Percentiles rank a stretch among this genome's conserved stretches.
These are phyloP conservation scores for Drosophila conformis DNA, from an alignment of 2,888 invertebrate species.

Conservation along the genomic window DNA sequence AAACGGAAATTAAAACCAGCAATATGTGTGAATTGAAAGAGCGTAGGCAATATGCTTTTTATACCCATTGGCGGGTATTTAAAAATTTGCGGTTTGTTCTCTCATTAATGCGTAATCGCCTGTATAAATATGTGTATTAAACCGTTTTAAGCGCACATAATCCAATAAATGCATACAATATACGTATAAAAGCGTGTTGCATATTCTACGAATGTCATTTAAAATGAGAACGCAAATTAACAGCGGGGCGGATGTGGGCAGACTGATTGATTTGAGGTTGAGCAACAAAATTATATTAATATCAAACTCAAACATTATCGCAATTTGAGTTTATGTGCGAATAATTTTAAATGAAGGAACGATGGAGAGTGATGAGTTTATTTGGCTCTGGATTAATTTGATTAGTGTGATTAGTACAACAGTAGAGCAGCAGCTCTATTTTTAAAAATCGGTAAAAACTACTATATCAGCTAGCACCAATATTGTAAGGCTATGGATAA, in stretches of 20 bases:
- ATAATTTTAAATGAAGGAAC: neutral
- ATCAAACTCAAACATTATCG: constrained; percentile 1
- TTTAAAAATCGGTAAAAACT: neutral
- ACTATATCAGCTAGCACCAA: neutral
- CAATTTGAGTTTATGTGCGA: neutral
- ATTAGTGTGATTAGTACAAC: neutral
- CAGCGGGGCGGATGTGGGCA: constrained; percentile 10
- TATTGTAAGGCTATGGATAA: neutral
- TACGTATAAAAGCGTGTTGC: constrained; percentile 36
- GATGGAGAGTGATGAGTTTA: neutral
- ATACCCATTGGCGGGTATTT: constrained; percentile 24
- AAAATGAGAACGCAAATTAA: constrained; percentile 33
- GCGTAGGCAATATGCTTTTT: neutral
- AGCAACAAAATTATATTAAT: constrained; percentile 7
- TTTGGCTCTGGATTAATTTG: neutral
- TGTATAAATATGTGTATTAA: constrained; percentile 50
- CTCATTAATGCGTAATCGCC: constrained; percentile 63
- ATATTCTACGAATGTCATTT: constrained; percentile 31
- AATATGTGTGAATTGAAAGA: neutral
- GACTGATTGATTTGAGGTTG: constrained; percentile 36
- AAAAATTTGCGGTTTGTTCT: constrained; percentile 55
- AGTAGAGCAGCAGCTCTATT: neutral
- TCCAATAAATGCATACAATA: constrained; percentile 65
- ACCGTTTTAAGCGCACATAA: constrained; percentile 48
- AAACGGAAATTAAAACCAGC: constrained; percentile 64